phyloP scores from a whole-genome alignment of 2,113 vertebrate genomes.

The Ceuthmochares aereus region DNA sequence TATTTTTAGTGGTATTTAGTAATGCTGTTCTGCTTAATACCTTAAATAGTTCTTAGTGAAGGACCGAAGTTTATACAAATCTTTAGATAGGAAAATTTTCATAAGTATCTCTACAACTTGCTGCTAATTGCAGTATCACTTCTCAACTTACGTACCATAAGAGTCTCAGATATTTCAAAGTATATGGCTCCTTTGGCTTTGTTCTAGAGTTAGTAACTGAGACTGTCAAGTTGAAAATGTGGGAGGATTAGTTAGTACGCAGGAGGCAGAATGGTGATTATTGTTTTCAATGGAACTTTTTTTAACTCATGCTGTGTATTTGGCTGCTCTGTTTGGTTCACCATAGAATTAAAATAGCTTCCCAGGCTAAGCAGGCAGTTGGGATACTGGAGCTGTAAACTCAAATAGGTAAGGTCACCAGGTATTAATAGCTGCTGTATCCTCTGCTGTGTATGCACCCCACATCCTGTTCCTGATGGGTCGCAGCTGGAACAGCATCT shows the following conservation, averaged over 20 bases:
- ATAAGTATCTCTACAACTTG: not conserved
- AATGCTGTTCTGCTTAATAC: not conserved
- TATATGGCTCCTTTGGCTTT: not conserved
- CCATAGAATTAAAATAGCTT: not conserved
- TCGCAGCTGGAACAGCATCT: conserved; percentile 11
- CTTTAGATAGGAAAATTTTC: not conserved
- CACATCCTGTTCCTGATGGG: not conserved
- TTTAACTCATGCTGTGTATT: conserved; percentile 4
- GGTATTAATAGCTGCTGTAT: not conserved
- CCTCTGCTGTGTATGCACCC: not conserved
- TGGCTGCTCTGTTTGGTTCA: conserved; percentile 23
- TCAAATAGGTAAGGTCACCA: not conserved
- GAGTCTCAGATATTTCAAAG: not conserved
- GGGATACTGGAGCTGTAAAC: not conserved
- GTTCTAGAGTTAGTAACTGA: not conserved
- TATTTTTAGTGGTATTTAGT: not conserved
- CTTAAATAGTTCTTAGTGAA: not conserved
- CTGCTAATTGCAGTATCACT: not conserved
- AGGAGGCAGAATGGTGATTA: conserved; percentile 26
- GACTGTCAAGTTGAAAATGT: conserved; percentile 2
- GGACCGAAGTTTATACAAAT: not conserved
- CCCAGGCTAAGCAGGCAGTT: not conserved
- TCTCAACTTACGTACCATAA: not conserved
- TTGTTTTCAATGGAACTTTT: conserved; percentile 47
- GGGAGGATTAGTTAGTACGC: conserved; percentile 24